These are phyloP conservation scores for Chelonus formosanus DNA, from an alignment of 2,888 invertebrate species.

Conservation along the genomic window DNA sequence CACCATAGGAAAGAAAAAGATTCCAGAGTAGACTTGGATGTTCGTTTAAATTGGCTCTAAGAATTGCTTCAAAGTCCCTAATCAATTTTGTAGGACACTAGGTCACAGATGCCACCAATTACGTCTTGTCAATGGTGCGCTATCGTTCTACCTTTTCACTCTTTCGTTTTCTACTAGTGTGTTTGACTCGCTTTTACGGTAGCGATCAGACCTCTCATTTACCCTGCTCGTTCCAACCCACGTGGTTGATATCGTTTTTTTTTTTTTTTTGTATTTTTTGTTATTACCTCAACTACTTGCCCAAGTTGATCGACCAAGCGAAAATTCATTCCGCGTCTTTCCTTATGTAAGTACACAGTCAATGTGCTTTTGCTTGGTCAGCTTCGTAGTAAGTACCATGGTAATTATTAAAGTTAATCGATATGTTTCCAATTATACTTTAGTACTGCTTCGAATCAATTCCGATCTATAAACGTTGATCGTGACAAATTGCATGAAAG, in stretches of 20 bases:
- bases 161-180: neutral
- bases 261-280: slow-evolving; percentile 35
- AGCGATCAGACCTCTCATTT: slow-evolving; percentile 1
- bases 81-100: slow-evolving; percentile 54
- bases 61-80: slow-evolving; percentile 42
- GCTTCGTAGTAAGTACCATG: too few species aligned
- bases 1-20: too few species aligned
- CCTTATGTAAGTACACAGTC: slow-evolving; percentile 29
- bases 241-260: slow-evolving; percentile 24
- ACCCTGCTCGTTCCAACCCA: slow-evolving; percentile 10
- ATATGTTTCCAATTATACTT: too few species aligned
- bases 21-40: too few species aligned
- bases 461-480: too few species aligned
- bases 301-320: slow-evolving; percentile 44
- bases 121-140: slow-evolving; percentile 49
- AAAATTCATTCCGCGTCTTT: slow-evolving; percentile 52
- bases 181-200: neutral
- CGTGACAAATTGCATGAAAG: too few species aligned
- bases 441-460: too few species aligned
- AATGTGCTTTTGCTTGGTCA: too few species aligned
- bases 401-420: too few species aligned
- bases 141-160: slow-evolving; percentile 43
- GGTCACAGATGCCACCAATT: slow-evolving; percentile 59
- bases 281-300: slow-evolving; percentile 35
- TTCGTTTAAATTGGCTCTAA: too few species aligned